Evolutionary conservation across 2,113 vertebrate genomes (phyloP).

Genomic region (Seriola dumerili): DNA sequence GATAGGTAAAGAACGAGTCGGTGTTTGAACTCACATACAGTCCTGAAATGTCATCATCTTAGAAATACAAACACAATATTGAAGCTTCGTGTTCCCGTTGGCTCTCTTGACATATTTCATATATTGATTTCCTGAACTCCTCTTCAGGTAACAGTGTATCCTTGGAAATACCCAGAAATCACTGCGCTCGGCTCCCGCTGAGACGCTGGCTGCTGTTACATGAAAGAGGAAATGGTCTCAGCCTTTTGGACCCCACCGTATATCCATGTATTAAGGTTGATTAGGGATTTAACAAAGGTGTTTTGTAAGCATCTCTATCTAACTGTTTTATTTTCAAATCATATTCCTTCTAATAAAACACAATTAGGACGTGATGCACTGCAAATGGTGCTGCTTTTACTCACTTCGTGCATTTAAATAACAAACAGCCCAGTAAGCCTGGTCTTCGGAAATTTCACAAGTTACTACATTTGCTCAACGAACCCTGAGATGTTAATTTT

Average conservation of each 20-base stretch:
- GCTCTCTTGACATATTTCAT: conserved; percentile 36
- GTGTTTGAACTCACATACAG: not conserved
- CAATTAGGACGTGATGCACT: not conserved
- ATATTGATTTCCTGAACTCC: conserved; percentile 47
- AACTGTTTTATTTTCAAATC: not conserved
- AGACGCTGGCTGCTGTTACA: not conserved
- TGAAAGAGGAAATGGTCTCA: too few relatives aligned
- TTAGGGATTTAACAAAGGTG: too few relatives aligned
- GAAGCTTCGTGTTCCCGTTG: conserved; percentile 11
- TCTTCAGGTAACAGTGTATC: conserved; percentile 2
- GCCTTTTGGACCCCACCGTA: too few relatives aligned
- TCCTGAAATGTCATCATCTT: conserved; percentile 45
- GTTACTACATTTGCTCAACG: not conserved
- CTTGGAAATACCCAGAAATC: conserved; percentile 35
- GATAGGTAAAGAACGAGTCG: not conserved
- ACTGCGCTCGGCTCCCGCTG: not conserved
- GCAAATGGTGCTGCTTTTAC: not conserved
- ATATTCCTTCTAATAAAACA: not conserved
- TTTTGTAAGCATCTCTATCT: not conserved
- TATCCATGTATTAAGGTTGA: too few relatives aligned
- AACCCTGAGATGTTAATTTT: conserved; percentile 2
- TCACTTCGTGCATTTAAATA: not conserved
- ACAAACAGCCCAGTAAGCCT: not conserved
- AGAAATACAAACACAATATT: conserved; percentile 31
- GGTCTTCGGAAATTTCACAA: not conserved